Conservation (phyloP, 2,113 vertebrate genomes). For the Nyctibius bracteatus region DNA sequence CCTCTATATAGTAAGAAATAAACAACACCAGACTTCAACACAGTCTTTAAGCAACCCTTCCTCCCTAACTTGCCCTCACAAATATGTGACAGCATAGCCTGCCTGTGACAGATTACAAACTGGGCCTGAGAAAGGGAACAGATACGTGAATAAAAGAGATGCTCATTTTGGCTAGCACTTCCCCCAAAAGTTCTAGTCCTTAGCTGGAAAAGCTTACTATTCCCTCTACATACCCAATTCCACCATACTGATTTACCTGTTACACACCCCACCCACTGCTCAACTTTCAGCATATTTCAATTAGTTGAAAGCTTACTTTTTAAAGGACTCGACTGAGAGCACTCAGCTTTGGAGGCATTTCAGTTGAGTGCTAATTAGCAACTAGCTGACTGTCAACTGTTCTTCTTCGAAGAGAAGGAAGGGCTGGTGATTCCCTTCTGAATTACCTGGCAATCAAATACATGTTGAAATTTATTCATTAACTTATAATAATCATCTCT, state of each 20-base stretch:
- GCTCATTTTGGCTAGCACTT: not conserved
- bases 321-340: constrained; percentile 66
- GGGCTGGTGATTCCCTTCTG: constrained; percentile 58
- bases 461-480: constrained; percentile 57
- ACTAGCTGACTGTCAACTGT: constrained; percentile 73
- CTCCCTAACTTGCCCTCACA: not conserved
- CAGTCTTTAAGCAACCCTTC: not conserved
- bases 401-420: constrained; percentile 48
- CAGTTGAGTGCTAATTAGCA: constrained; percentile 72
- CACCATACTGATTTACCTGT: constrained; percentile 15
- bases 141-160: not conserved
- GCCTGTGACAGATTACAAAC: not conserved
- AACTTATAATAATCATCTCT: constrained; percentile 58
- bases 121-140: not conserved
- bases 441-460: constrained; percentile 66
- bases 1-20: not conserved
- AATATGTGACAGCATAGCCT: not conserved
- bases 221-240: not conserved
- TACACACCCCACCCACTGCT: constrained; percentile 23
- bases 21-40: not conserved
- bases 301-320: constrained; percentile 68
- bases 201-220: not conserved
- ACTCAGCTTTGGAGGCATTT: constrained; percentile 70
- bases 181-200: not conserved
- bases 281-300: constrained; percentile 60